A percentile compares a stretch with the other conserved stretches of the same genome.
phyloP scores from a whole-genome alignment of 30 jellyfish, hydroid and myxozoan genomes.

The Cassiopea xamachana region DNA sequence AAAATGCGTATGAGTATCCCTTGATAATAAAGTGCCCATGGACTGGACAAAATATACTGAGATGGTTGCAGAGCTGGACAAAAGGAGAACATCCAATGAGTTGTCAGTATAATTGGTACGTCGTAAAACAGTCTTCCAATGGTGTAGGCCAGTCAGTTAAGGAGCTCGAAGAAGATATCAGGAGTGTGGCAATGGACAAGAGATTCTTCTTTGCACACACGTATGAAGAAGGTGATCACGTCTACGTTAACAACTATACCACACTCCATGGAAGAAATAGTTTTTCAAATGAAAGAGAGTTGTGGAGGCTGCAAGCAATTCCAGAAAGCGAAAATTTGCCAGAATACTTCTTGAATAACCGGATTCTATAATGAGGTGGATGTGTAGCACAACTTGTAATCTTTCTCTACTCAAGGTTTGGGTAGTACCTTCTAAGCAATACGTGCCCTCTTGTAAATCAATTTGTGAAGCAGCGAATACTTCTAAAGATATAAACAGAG shows the following conservation, averaged over 20 bases:
- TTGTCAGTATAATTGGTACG: constrained; percentile 9
- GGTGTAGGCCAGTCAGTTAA: neutral
- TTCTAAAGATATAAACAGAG: too few relatives aligned
- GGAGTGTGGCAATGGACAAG: constrained; percentile 13
- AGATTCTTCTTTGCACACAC: constrained; percentile 54
- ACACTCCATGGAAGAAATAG: constrained; percentile 60
- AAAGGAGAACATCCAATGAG: constrained; percentile 33
- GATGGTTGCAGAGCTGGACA: constrained; percentile 67
- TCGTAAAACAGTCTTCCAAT: neutral
- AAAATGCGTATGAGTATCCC: constrained; percentile 38
- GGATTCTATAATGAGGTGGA: neutral
- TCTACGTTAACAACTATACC: constrained; percentile 49
- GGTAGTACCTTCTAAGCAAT: too few relatives aligned
- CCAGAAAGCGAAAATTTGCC: constrained; percentile 61
- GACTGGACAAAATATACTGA: constrained; percentile 49
- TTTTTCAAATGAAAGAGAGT: constrained; percentile 34
- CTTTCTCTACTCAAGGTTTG: too few relatives aligned
- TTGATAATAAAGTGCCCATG: constrained; percentile 54
- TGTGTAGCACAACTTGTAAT: too few relatives aligned
- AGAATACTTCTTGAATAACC: neutral
- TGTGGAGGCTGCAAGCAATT: constrained; percentile 67
- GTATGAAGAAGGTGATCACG: constrained; percentile 58
- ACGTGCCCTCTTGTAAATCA: too few relatives aligned
- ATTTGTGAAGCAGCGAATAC: too few relatives aligned
- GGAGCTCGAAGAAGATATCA: constrained; percentile 41